Evolutionary conservation across 1,140 invertebrate genomes (phyloP), one percentile per base, ranked within the genome.

Genomic region (Drosophila albomicans): DNA sequence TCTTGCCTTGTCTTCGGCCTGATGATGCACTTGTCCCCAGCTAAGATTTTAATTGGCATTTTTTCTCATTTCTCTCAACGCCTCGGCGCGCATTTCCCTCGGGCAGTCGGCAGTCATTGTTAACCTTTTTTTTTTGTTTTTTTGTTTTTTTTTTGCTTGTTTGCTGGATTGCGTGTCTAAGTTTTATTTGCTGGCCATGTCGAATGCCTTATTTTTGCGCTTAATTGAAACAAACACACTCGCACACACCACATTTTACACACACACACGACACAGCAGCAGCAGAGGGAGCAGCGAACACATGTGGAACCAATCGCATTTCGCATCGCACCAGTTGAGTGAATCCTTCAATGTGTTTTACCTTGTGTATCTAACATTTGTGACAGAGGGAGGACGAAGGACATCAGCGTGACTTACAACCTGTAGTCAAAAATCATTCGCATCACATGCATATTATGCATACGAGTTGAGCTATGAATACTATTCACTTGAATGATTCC

Each of bases 21-120:
- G 57, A 69, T 74, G 81, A 71, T 80, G 80, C 84, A 88, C 84
- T 88, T 89, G 84, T 84, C 70, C 70, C 70, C 70, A 70, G 78
- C 82, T 78, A 88, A 88, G 85, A 88, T 88, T 88, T 88, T 88
- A 88, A 89, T 88, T 89, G 85, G 85, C 85, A 88, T 89, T 88
- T 88, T 82, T 84, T 75, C 56, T 58, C 35, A 59, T 64, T 61
- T 68, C 35, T 28, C 35, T 48, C 30, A 13, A 13, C 30, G 30
- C 30, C 35, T 38, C 35, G 30, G 5, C 30, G 41, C 72, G 7
- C 20, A 5, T 67, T 15, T 16, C 35, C 51, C 32, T 35, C 16
- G 1, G 20, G n/a, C 48, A 16, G 8, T 13, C 46, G 15, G 46
- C 8, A 32, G 54, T 49, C 43, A 35, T 30, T 10, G 30, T 56